Evolutionary conservation across 1,140 invertebrate genomes (phyloP), one percentile per base, ranked within the genome.

Genomic region (Hyphantria cunea): DNA sequence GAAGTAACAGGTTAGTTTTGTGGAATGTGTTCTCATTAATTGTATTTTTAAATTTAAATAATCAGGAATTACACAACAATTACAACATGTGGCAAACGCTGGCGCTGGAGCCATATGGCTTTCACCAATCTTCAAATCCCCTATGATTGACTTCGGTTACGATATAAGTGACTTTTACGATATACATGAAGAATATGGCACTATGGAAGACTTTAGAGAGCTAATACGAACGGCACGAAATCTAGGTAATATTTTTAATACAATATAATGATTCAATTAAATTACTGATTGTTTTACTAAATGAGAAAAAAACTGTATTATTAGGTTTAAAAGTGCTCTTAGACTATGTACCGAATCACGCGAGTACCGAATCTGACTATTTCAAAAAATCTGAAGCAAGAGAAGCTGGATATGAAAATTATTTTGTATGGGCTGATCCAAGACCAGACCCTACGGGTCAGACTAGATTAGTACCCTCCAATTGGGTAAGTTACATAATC

Each of bases 341-440:
- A 61, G 95, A 96, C 76, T 94, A 95, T 56, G 94, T 95, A 7
- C 95, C 95, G 0, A 96, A 96, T 81, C 95, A 96, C 68, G 94
- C 94, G 0, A 94, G 94, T 34, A 92, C 93, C 54, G 75, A 94
- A 54, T 93, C 94, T 60, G 82, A 91, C 25, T 96, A 95, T 94
- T 96, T 96, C 66, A 51, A 84, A 33, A 90, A 93, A 48, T 95
- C 94, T 6, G 74, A 91, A 11, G 79, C 91, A 13, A 86, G 86
- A 17, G 84, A 93, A 10, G 73, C 89, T 4, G 86, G 89, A 0
- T 95, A 93, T 64, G 91, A 92, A 13, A 92, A 95, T 62, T 96
- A 93, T 76, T 96, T 95, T 68, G 72, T 95, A 11, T 95, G 94
- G 94, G 86, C 76, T 14, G 72, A 92, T 11, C 80, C 71, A 17